Evolutionary conservation across 2,797 vertebrate genomes (phyloP).

Genomic region (Chrysocyon brachyurus): DNA sequence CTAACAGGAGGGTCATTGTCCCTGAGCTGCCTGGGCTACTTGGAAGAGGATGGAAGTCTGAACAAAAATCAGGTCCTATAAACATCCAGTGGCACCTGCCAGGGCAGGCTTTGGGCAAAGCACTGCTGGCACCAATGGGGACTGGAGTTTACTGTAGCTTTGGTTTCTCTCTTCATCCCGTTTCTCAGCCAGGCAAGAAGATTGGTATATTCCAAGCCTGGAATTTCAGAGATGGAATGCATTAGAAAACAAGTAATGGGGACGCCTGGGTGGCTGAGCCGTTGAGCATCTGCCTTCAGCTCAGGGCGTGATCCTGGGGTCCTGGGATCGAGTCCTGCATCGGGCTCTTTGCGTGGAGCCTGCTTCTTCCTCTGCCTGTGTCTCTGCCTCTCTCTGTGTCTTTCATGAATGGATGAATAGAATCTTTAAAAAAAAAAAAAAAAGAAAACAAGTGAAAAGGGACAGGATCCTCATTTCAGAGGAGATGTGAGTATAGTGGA

Average conservation of each 20-base stretch:
- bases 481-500: too few relatives aligned
- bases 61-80: neutral
- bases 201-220: fast-evolving
- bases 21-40: neutral
- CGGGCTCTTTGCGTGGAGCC: too few relatives aligned
- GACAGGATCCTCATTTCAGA: neutral
- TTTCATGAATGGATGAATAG: too few relatives aligned
- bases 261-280: too few relatives aligned
- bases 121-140: neutral
- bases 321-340: too few relatives aligned
- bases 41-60: neutral
- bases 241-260: neutral
- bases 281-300: too few relatives aligned
- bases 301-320: too few relatives aligned
- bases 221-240: neutral
- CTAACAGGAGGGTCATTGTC: neutral
- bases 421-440: too few relatives aligned
- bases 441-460: too few relatives aligned
- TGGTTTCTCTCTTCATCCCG: fast-evolving
- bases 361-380: too few relatives aligned
- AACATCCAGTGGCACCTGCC: neutral
- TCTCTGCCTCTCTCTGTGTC: too few relatives aligned
- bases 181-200: neutral
- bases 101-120: neutral
- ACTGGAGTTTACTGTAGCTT: too few relatives aligned